Evolutionary conservation across 2,888 invertebrate species (phyloP), one percentile per base, ranked within the genome.

Genomic region (Drosophila paracracens): DNA sequence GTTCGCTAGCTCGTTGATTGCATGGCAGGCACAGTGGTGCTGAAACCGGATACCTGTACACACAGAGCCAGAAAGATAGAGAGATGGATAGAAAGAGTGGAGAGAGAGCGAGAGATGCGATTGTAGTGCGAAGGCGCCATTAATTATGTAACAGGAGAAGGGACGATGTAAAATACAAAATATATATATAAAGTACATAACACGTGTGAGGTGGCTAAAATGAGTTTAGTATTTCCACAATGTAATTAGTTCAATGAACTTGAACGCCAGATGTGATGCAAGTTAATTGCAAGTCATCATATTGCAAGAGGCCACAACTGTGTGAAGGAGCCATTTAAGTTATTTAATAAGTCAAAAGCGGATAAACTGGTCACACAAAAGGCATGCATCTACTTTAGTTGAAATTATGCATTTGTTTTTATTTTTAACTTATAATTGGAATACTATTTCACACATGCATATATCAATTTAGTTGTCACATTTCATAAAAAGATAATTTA

Each of bases 81-180:
- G 7, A 8, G 16, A 13, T 2, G 8, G 6, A 16, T 25, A 18
- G 13, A 0, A 3, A n/a, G 8, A 21, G 6, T 6, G 5, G 33
- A 21, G 31, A 16, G 8, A 2, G 4, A 33, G 33, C 0, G 31
- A 31, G 43, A 21, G 4, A 36, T 31, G 31, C 36, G 18, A n/a
- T 16, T 70, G 43, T 50, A 61, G 61, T 72, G 71, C 35, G 54
- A 70, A 57, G 57, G 52, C 11, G 52, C 63, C 73, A 81, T 84
- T 76, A 86, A 86, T 88, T 78, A 78, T 73, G 78, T 65, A 78
- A 88, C 38, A 29, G 36, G 56, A 73, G 81, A 43, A 40, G 54
- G 48, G 25, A 57, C 25, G 25, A 13, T 64, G 16, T 29, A 43
- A 51, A 52, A 38, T 52, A 36, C 25, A 54, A 13, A 11, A 25